Conservation (phyloP, 2,113 vertebrate species). For the Oenanthe melanoleuca region DNA sequence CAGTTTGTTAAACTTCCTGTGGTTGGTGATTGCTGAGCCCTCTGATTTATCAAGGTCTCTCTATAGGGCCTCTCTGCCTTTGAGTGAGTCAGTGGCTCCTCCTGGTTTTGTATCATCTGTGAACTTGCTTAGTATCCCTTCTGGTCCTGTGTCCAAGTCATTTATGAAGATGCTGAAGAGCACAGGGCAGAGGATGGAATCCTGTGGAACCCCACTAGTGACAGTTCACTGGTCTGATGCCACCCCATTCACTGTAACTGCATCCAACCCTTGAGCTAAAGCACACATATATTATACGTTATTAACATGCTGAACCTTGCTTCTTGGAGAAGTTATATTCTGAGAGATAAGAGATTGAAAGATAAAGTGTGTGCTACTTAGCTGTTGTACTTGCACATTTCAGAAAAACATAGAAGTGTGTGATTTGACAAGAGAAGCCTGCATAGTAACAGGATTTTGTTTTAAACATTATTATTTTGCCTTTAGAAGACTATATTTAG, state of each 20-base stretch:
- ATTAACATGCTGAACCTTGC: not conserved
- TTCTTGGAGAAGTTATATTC: not conserved
- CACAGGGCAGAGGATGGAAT: not conserved
- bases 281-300: not conserved
- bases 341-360: not conserved
- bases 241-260: not conserved
- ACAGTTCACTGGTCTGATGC: not conserved
- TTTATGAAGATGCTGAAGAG: not conserved
- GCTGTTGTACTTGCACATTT: not conserved
- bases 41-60: not conserved
- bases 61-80: not conserved
- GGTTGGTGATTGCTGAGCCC: not conserved
- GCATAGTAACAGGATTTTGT: not conserved
- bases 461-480: not conserved
- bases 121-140: not conserved
- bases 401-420: not conserved
- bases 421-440: not conserved
- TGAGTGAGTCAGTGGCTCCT: fast-evolving
- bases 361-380: not conserved
- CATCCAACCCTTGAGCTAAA: not conserved
- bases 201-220: not conserved
- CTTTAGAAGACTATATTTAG: not conserved
- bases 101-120: not conserved
- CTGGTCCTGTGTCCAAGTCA: not conserved
- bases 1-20: not conserved